These are phyloP conservation scores for Eciton burchellii DNA, from an alignment of 1,140 invertebrate species.

Conservation along the genomic window DNA sequence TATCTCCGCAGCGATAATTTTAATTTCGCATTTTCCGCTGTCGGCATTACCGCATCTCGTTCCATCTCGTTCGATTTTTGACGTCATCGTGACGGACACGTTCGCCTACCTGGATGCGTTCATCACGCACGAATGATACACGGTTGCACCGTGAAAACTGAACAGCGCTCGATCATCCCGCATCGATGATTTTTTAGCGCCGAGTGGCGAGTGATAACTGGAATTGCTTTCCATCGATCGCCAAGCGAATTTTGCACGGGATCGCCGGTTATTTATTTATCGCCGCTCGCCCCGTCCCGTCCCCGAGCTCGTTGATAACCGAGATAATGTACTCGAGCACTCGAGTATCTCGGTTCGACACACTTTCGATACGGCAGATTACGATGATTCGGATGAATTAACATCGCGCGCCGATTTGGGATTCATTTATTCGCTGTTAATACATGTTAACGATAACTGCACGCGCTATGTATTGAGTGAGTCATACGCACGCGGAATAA, in stretches of 20 bases:
- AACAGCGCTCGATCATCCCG: constrained; percentile 23
- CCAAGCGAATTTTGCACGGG: background rate
- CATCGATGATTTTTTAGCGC: constrained; percentile 24
- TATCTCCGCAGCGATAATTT: background rate
- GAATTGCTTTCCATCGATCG: constrained; percentile 8
- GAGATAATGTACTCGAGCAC: constrained; percentile 14
- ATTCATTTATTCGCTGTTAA: background rate
- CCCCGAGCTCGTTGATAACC: background rate
- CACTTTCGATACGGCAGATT: constrained; percentile 4
- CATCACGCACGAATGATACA: background rate
- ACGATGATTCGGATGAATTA: constrained; percentile 7
- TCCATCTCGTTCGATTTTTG: constrained; percentile 39
- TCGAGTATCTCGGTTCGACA: background rate
- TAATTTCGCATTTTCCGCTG: background rate
- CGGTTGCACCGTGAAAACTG: background rate
- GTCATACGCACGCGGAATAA: constrained; percentile 8
- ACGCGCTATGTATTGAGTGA: background rate
- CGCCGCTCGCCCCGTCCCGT: background rate
- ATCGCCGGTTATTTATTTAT: constrained; percentile 37
- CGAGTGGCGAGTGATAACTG: constrained; percentile 20
- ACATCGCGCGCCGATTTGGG: background rate
- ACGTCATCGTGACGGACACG: constrained; percentile 7
- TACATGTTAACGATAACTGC: background rate
- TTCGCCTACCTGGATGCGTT: constrained; percentile 6
- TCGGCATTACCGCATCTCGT: background rate